These are phyloP conservation scores for Scaptomyza tumidula DNA, from an alignment of 2,888 invertebrate species.

Conservation along the genomic window DNA sequence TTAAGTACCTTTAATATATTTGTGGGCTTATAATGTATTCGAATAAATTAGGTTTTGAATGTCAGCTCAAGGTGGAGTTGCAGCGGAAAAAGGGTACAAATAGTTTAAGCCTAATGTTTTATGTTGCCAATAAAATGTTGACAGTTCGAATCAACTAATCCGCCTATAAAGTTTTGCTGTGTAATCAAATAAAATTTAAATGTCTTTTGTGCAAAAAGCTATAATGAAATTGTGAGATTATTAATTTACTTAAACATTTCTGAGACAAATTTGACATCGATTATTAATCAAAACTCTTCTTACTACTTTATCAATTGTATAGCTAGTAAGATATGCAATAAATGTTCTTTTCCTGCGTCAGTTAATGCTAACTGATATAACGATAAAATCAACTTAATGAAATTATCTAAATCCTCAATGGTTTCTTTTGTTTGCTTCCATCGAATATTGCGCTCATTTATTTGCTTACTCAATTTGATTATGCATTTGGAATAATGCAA, in stretches of 20 bases:
- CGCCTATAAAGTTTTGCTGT: no score
- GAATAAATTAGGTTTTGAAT: neutral
- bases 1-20: neutral
- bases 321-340: no score
- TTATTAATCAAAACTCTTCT: neutral
- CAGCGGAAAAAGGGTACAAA: no score
- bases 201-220: no score
- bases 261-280: no score
- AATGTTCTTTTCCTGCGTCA: neutral
- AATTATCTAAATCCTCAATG: conserved; percentile 25
- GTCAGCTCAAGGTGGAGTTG: neutral
- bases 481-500: conserved; percentile 50
- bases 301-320: neutral
- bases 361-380: neutral
- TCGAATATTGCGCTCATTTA: conserved; percentile 1
- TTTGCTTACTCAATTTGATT: conserved; percentile 47
- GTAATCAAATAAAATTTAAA: no score
- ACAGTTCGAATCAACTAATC: no score
- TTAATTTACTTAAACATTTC: no score
- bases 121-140: no score
- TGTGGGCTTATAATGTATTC: neutral
- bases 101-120: no score
- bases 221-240: no score
- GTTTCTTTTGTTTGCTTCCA: neutral
- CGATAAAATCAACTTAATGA: conserved; percentile 6